Conservation (phyloP, 2,797 vertebrate species). For the Antrozous pallidus region DNA sequence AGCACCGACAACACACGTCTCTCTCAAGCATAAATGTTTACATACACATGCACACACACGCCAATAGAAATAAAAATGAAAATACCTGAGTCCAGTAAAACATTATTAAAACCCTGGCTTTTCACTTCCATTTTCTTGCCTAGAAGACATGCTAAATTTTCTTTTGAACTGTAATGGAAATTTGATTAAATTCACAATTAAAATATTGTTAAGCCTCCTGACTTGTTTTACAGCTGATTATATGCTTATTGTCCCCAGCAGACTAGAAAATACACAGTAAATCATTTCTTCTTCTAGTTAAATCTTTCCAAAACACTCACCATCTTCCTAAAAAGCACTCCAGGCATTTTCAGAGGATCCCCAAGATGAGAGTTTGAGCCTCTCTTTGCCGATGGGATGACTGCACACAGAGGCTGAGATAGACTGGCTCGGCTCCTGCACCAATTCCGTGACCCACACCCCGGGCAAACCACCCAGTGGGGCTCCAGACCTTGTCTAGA, state of each 20-base stretch:
- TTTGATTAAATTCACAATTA: neutral
- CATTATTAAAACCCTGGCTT: neutral
- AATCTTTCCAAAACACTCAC: neutral
- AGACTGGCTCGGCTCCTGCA: neutral
- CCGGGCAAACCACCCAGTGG: neutral
- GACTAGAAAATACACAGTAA: neutral
- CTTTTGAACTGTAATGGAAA: neutral
- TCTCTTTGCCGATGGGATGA: neutral
- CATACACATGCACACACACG: neutral
- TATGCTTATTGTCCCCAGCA: neutral
- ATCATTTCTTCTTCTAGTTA: neutral
- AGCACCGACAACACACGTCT: neutral
- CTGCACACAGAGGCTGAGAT: neutral
- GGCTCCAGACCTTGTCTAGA: neutral
- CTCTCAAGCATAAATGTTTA: neutral
- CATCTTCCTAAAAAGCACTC: neutral
- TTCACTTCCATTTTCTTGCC: neutral
- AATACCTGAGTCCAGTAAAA: neutral
- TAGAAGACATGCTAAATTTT: neutral
- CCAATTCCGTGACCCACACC: neutral
- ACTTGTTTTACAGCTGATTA: neutral
- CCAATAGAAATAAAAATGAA: neutral
- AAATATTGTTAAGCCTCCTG: neutral
- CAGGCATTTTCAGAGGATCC: neutral
- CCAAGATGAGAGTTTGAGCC: neutral